Base-by-base conservation (phyloP, 2,113 vertebrate genomes). In the Bostrychus sinensis region DNA sequence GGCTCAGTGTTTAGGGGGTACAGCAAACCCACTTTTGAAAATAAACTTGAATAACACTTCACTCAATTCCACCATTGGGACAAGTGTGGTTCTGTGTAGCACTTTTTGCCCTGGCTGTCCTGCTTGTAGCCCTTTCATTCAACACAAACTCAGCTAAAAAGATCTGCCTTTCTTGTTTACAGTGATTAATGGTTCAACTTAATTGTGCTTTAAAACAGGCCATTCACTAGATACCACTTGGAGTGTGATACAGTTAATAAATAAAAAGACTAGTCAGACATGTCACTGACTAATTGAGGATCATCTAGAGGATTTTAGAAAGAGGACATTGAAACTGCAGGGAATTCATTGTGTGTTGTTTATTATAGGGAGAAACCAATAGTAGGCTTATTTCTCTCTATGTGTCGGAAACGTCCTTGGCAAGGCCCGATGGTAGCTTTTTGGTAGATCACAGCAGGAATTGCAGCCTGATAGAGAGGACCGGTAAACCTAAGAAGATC, bases 121-220 rank as follows among this genome's bases (percentile, higher is more conserved):
- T 89, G 83, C 83, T 86, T 88, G 70, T 86, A 75, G 84, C 81
- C 80, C 61, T 72, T 74, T 86, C 80, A 88, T 78, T 88, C 78
- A 85, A 75, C 80, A 72, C 59, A 89, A 81, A 71, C 5, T 56
- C 85, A 87, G 78, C 74, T 82, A 74, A 87, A 79, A 78, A 82
- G 74, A 72, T 83, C 69, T 75, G 74, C 80, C 78, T 80, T 64
- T 75, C 48, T 78, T 53, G 68, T 77, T 72, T 56, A 71, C 59
- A 42, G 32, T 56, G 56, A 69, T 67, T 37, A 41, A 68, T 54
- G 53, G 55, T 63, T 70, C 19, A 69, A 62, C 68, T 65, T 56
- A 67, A 56, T 61, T 56, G 39, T 65, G 41, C 28, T 16, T 34
- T 36, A 55, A 36, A 55, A 36, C 28, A 55, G 28, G 10, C 53